Evolutionary conservation across 2,888 invertebrate genomes (phyloP), one percentile per base, ranked within the genome.

Genomic region (Pheosia gnoma): DNA sequence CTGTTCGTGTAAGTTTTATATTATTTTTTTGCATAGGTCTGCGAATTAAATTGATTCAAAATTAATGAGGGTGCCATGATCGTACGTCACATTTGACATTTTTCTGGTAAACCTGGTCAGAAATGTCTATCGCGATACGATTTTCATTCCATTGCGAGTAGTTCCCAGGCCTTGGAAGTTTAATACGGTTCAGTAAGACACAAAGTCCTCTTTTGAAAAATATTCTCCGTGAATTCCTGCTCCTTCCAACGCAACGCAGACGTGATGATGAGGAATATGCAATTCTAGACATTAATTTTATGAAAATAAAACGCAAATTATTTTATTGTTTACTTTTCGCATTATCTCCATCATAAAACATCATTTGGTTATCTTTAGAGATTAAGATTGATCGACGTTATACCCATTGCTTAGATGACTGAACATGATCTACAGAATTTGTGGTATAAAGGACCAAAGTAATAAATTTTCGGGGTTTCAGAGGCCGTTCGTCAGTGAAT

Each of bases 331-430:
- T 37, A 67, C 47, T 59, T 60, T 70, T 66, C 25, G 25, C 63
- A 57, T 67, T 59, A 72, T 74, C 68, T 55, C 13, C 59, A 58
- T 64, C 58, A 61, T 68, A 72, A 72, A 72, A 75, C 68, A 72
- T 74, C 75, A 63, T 59, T 47, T 58, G 56, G 62, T 75, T 72
- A 72, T 75, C 72, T 65, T 6, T 36, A 68, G 62, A 64, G 61
- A 75, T 72, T 69, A 69, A 61, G 72, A 72, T 75, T 65, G 72
- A 75, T 72, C 54, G 69, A 9, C 8, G 25, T 25, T 25, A 25
- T 25, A 25, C 25, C 51, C 25, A 51, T 10, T 25, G 51, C 25
- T 51, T 51, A 51, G 51, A 2, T 13, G 51, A 51, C 25, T 25
- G 13, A 51, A 49, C 13, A 49, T 4, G 49, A 49, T 49, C 49